Evolutionary conservation across 2,797 vertebrate genomes (phyloP).

Genomic region (Coluber constrictor): DNA sequence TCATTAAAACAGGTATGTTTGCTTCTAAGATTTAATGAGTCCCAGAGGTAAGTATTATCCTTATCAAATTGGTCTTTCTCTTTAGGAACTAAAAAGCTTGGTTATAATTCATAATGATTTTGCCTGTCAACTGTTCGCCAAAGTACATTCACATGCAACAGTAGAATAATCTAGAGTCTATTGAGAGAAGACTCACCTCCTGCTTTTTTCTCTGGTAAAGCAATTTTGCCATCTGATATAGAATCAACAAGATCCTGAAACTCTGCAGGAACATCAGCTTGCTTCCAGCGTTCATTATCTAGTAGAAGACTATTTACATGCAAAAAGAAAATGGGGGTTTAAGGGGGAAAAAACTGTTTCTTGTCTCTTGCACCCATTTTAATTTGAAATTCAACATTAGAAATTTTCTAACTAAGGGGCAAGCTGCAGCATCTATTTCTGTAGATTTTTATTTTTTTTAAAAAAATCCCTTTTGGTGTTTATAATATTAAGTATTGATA

Average conservation of each 20-base stretch:
- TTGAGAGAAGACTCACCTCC: constrained; percentile 68
- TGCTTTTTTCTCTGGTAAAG: constrained; percentile 85
- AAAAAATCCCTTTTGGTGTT: neutral
- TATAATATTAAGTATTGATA: neutral
- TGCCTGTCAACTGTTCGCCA: neutral
- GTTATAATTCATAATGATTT: neutral
- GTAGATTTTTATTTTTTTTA: neutral
- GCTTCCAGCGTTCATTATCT: constrained; percentile 97
- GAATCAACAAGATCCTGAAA: constrained; percentile 95
- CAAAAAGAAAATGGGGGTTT: constrained; percentile 44
- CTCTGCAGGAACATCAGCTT: constrained; percentile 94
- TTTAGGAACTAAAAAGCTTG: neutral
- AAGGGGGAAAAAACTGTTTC: constrained; percentile 24
- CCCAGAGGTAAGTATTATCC: neutral
- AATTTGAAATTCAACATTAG: neutral
- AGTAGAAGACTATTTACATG: constrained; percentile 81
- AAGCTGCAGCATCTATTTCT: neutral
- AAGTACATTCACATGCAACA: neutral
- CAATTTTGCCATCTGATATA: constrained; percentile 88
- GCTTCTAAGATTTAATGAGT: neutral
- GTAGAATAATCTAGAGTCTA: neutral
- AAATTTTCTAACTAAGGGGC: neutral
- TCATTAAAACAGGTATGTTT: neutral
- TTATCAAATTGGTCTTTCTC: neutral
- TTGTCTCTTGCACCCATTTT: constrained; percentile 7